These are phyloP conservation scores for Polydrusus pterygomalis DNA, from an alignment of 2,888 invertebrate genomes.

Conservation along the genomic window DNA sequence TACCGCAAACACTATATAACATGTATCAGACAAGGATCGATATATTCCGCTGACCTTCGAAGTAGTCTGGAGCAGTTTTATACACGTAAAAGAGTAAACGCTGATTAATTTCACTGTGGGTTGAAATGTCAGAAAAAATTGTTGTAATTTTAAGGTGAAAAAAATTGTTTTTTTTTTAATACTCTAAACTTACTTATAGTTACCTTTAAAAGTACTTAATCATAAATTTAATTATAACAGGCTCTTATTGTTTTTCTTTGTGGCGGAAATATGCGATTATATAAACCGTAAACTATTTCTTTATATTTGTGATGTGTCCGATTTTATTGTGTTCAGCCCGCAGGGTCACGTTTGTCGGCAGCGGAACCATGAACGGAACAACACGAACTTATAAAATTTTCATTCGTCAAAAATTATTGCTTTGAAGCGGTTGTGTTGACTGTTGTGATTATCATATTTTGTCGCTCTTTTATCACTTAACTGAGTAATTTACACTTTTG, in stretches of 20 bases:
- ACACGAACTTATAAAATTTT: constrained; percentile 10
- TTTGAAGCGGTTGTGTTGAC: constrained; percentile 34
- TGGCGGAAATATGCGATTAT: not conserved
- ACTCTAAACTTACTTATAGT: too few relatives aligned
- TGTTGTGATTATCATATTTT: constrained; percentile 10
- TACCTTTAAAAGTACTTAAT: too few relatives aligned
- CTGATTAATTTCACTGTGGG: not conserved
- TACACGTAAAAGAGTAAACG: not conserved
- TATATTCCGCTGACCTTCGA: not conserved
- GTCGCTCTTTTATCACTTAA: constrained; percentile 28
- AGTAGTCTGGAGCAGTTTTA: not conserved
- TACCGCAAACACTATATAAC: not conserved
- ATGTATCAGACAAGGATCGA: not conserved
- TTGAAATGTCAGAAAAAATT: not conserved
- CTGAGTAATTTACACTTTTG: constrained; percentile 33
- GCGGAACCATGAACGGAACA: not conserved
- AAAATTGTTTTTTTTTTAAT: too few relatives aligned
- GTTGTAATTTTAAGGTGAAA: too few relatives aligned
- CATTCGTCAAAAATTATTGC: constrained; percentile 39
- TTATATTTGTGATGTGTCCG: not conserved
- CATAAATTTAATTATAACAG: too few relatives aligned
- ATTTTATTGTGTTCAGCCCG: not conserved
- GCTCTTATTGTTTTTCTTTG: not conserved
- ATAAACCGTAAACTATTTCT: not conserved
- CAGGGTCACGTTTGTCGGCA: not conserved